Evolutionary conservation across 2,113 vertebrate genomes (phyloP), one percentile per base, ranked within the genome.

Genomic region (Mustelus asterias): DNA sequence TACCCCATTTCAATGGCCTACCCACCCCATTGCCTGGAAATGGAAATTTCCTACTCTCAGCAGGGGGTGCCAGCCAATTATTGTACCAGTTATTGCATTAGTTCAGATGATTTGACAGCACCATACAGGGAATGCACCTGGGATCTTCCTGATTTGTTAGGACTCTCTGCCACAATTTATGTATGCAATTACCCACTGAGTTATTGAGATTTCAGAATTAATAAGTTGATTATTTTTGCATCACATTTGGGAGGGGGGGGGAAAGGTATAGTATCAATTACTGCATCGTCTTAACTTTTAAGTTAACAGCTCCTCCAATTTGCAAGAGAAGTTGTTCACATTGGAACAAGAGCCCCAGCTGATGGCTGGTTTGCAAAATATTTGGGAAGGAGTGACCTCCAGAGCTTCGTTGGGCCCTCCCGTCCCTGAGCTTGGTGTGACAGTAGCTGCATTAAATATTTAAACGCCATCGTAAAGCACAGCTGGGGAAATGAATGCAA

Each of bases 391-490:
- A 83, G 37, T 65, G 60, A 93, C 89, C 60, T 93, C 89, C 89
- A 37, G 89, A 93, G 33, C 89, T 93, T 93, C 60, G 7, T 63
- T 37, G 16, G 20, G 54, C 37, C 60, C 60, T n/a, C n/a, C 29
- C 41, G 60, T 63, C 63, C 63, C 16, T 16, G 33, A 65, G 89
- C 89, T 93, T 65, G 60, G 60, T 65, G 89, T 93, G 60, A 93
- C 89, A 93, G 89, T 93, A 93, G 89, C 63, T 93, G 16, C 89
- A 93, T 93, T 93, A 93, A 93, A 93, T 93, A 93, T 93, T 93
- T 37, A 93, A 93, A 93, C 41, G n/a, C 89, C 60, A 93, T 93
- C 89, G 24, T 67, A 58, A 93, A 18, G 89, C 89, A 92, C 89
- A 93, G 89, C 89, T 65, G 89, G 60, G 89, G 60, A n/a, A 44